These are phyloP conservation scores for Pterocles orientalis DNA, from an alignment of 2,113 vertebrate genomes.

Conservation along the genomic window DNA sequence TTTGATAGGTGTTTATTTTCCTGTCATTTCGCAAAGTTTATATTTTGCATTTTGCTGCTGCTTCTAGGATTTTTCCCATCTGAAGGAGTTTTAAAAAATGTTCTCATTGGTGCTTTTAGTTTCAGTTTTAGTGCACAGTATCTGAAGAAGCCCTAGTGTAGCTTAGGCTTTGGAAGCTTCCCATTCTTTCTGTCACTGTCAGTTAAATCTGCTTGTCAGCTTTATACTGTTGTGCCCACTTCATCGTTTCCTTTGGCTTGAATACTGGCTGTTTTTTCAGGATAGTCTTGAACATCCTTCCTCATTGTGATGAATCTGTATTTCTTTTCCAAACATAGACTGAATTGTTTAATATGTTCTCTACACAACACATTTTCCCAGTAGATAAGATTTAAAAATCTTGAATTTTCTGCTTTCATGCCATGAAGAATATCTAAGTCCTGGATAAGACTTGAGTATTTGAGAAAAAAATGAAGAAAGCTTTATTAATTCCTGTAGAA, in stretches of 20 bases:
- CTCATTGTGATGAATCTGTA: constrained; percentile 38
- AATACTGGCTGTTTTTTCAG: constrained; percentile 25
- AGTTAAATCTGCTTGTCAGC: constrained; percentile 50
- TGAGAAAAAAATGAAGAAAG: not conserved
- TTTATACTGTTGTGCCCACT: constrained; percentile 50
- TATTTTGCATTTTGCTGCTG: not conserved
- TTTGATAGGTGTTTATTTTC: not conserved
- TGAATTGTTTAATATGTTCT: constrained; percentile 16
- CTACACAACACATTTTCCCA: not conserved
- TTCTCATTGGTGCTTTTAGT: constrained; percentile 4
- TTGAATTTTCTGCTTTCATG: not conserved
- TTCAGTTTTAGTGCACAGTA: not conserved
- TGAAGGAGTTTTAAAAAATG: not conserved
- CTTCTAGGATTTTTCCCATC: not conserved
- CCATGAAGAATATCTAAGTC: not conserved
- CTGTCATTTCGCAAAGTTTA: not conserved
- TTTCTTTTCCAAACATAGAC: constrained; percentile 56
- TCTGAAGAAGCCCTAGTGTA: constrained; percentile 23
- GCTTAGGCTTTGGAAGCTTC: constrained; percentile 38
- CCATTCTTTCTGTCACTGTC: constrained; percentile 35
- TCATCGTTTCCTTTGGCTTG: constrained; percentile 58
- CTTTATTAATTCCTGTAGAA: not conserved
- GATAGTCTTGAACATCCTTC: constrained; percentile 57
- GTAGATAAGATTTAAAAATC: constrained; percentile 10
- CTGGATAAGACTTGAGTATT: not conserved